Conservation (phyloP, 2,113 vertebrate species). For the Tyto alba region DNA sequence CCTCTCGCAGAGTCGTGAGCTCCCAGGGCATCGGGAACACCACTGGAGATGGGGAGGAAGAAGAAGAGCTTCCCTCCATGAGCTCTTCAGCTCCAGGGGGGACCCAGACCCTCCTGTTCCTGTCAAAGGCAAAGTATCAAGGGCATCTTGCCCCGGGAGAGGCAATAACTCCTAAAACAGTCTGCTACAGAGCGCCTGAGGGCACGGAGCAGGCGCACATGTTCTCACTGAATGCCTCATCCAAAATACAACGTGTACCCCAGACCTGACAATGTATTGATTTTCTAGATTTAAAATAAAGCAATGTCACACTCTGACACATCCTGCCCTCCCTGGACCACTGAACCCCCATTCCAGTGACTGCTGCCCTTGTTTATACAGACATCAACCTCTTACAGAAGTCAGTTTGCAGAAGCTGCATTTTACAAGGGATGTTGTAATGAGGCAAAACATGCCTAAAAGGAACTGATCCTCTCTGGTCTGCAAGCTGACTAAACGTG, state of each 20-base stretch:
- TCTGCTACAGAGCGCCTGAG: neutral
- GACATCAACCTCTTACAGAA: neutral
- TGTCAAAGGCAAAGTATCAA: neutral
- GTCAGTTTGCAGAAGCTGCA: neutral
- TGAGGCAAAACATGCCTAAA: neutral
- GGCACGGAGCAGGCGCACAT: neutral
- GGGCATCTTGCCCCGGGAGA: neutral
- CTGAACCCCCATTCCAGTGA: neutral
- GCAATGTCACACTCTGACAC: neutral
- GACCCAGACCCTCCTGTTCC: neutral
- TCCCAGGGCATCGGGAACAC: neutral
- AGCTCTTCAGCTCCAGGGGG: neutral
- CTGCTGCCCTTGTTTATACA: rapidly evolving
- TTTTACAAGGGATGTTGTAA: neutral
- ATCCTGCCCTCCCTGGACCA: neutral
- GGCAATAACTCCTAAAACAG: neutral
- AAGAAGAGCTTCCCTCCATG: neutral
- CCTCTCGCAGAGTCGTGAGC: neutral
- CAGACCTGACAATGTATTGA: rapidly evolving
- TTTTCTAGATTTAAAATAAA: neutral
- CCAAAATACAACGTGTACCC: neutral
- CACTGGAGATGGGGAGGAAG: neutral
- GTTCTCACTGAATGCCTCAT: neutral
- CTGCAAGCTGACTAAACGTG: neutral
- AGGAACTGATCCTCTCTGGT: neutral